These are phyloP conservation scores for Ditylenchus weischeri DNA, from an alignment of 2,888 invertebrate species.

Conservation along the genomic window DNA sequence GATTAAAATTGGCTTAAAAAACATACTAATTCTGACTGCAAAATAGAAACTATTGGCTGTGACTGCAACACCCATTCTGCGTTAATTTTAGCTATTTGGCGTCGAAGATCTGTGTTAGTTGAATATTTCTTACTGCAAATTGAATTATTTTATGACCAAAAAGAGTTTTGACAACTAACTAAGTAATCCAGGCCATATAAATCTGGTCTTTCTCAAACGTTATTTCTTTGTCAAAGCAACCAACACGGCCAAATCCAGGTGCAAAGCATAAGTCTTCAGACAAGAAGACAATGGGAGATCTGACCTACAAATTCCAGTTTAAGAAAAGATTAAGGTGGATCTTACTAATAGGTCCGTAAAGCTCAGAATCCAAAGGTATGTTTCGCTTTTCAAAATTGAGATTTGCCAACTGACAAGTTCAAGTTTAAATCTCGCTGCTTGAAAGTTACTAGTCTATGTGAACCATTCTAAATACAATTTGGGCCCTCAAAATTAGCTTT, in stretches of 20 bases:
- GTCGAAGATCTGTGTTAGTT: neutral
- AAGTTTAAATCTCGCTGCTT: too few species aligned
- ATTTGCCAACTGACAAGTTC: too few species aligned
- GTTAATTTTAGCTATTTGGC: neutral
- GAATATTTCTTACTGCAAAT: too few species aligned
- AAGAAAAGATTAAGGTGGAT: too few species aligned
- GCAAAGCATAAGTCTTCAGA: neutral
- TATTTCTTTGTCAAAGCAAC: neutral
- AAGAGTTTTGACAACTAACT: neutral
- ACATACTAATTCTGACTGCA: neutral
- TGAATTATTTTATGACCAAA: neutral
- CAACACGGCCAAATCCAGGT: slow-evolving; percentile 7
- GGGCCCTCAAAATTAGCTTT: too few species aligned
- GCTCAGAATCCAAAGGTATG: too few species aligned
- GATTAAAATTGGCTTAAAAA: too few species aligned
- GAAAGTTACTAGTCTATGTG: too few species aligned
- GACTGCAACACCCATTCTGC: neutral
- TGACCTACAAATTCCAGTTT: neutral
- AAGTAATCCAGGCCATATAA: slow-evolving; percentile 11
- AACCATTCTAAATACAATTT: too few species aligned
- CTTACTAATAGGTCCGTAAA: too few species aligned
- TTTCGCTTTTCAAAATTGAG: too few species aligned
- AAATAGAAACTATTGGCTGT: neutral
- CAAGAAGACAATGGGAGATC: neutral
- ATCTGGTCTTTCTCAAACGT: neutral